Conservation (phyloP, 2,888 invertebrate species). For the Phengaris arion region DNA sequence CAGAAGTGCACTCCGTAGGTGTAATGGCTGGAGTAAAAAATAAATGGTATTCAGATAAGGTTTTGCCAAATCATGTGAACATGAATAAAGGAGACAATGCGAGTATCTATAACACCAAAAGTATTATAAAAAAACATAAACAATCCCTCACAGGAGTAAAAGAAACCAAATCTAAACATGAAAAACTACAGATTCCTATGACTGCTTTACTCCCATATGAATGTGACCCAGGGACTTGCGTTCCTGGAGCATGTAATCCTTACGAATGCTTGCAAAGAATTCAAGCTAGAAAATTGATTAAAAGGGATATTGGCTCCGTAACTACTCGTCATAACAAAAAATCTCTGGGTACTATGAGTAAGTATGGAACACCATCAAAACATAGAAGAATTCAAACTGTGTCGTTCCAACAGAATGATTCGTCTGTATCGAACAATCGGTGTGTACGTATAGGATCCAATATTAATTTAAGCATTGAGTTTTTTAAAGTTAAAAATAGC, state of each 20-base stretch:
- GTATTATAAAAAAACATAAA: conserved; percentile 1
- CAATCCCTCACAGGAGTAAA: not conserved
- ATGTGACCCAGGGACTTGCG: conserved; percentile 46
- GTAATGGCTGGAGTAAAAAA: conserved; percentile 35
- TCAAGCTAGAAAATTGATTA: conserved; percentile 37
- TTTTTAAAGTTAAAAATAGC: conserved; percentile 38
- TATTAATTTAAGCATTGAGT: conserved; percentile 42
- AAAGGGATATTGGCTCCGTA: conserved; percentile 31
- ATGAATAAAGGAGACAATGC: conserved; percentile 35
- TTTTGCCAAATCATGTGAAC: conserved; percentile 49
- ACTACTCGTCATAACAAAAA: conserved; percentile 28
- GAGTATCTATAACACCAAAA: not conserved
- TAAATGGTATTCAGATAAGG: conserved; percentile 21
- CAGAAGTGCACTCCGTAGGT: conserved; percentile 33
- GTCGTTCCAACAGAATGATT: not conserved
- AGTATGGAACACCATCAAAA: conserved; percentile 23
- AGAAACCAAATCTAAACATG: not conserved
- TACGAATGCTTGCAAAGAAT: conserved; percentile 45
- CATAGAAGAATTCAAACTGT: conserved; percentile 25
- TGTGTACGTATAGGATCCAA: conserved; percentile 41
- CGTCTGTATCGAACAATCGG: conserved; percentile 25
- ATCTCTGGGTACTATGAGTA: conserved; percentile 31
- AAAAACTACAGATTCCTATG: not conserved
- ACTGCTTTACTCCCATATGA: conserved; percentile 40
- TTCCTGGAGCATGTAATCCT: conserved; percentile 45